A percentile compares a stretch with the other conserved stretches of the same genome.
Evolutionary conservation across 2,113 vertebrate genomes (phyloP).

Genomic region (Percopsis transmontana): DNA sequence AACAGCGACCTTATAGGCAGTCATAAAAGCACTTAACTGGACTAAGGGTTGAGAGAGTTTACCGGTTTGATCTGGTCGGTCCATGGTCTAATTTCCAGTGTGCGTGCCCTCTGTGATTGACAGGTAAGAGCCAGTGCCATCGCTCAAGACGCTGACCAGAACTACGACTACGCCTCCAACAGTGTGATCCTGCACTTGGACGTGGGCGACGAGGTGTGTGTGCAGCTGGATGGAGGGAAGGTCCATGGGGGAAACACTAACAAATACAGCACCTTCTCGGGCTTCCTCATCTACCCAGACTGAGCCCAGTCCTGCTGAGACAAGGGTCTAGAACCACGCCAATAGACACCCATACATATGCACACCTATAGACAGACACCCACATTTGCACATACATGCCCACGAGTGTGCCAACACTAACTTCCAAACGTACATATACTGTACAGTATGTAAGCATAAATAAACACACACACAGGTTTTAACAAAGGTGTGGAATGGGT

Average conservation of each 20-base stretch:
- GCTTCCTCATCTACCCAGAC: conserved; percentile 94
- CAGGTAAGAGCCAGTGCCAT: conserved; percentile 84
- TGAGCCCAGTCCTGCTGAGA: conserved; percentile 58
- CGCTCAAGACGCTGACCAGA: conserved; percentile 86
- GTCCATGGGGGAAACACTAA: conserved; percentile 95
- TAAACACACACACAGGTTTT: conserved; percentile 31
- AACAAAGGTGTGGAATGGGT: conserved; percentile 9
- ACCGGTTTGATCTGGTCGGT: conserved; percentile 29
- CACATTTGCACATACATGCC: conserved; percentile 26
- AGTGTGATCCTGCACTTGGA: conserved; percentile 94
- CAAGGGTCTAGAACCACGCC: not conserved
- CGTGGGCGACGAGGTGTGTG: conserved; percentile 92
- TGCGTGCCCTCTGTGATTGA: conserved; percentile 44
- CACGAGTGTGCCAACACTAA: conserved; percentile 30
- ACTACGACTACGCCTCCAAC: conserved; percentile 95
- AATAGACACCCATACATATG: conserved; percentile 22
- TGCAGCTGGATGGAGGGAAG: conserved; percentile 94
- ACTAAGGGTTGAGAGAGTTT: too few relatives aligned
- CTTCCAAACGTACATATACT: not conserved
- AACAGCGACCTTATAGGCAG: too few relatives aligned
- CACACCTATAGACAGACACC: conserved; percentile 10
- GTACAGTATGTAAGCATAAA: conserved; percentile 22
- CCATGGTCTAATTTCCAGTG: conserved; percentile 58
- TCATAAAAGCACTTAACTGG: too few relatives aligned
- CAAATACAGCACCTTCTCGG: conserved; percentile 97